Conservation (phyloP, 2,113 vertebrate species). For the Engraulis encrasicolus region DNA sequence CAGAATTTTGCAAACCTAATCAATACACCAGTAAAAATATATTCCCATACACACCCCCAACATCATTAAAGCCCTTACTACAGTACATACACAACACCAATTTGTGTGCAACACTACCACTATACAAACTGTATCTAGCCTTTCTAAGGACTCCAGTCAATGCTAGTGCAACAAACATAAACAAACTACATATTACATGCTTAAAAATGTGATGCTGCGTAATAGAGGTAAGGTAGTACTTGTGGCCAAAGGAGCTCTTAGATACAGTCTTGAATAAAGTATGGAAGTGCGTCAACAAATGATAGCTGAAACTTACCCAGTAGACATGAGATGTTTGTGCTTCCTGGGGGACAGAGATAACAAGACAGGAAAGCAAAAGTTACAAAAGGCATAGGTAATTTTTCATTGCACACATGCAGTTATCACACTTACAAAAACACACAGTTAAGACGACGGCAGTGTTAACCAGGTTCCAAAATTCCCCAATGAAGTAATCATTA, state of each 20-base stretch:
- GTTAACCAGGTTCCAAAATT: not conserved
- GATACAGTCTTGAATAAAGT: not conserved
- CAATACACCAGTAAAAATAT: not conserved
- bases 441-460: too few relatives aligned
- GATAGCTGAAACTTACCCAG: constrained; percentile 79
- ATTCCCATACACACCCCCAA: not conserved
- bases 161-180: too few relatives aligned
- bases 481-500: not conserved
- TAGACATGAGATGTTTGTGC: constrained; percentile 90
- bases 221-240: not conserved
- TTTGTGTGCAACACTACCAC: too few relatives aligned
- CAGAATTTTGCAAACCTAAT: not conserved
- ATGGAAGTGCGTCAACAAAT: not conserved
- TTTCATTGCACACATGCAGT: not conserved
- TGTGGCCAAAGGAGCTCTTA: not conserved
- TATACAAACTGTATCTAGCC: too few relatives aligned
- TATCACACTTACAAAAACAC: too few relatives aligned
- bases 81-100: too few relatives aligned
- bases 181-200: not conserved
- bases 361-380: too few relatives aligned
- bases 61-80: not conserved
- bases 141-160: too few relatives aligned
- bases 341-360: constrained; percentile 70
- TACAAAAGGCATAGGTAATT: not conserved
- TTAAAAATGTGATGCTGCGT: not conserved